Base-by-base conservation (phyloP, 2,113 vertebrate species). In the Meles meles region DNA sequence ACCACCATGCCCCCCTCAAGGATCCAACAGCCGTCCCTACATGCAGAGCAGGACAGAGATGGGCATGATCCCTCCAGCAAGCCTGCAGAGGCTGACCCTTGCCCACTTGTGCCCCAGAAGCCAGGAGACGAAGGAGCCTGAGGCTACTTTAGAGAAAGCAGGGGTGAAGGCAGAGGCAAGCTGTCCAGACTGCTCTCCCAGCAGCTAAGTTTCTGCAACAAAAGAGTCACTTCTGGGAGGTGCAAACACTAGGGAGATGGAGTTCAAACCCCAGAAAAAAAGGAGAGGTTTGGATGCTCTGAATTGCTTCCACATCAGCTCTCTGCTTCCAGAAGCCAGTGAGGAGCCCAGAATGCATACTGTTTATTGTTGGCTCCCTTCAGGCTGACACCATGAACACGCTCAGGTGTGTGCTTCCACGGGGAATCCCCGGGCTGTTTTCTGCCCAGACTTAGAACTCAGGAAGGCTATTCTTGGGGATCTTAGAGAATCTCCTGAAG, bases 111-210 rank as follows among this genome's bases (percentile, higher is more conserved):
- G 82, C 44, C 37, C 55, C 10, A 18, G 82, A 52, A 77, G 59
- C 67, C 34, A 39, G 31, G 44, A 74, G 39, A 34, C 3, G 0
- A 9, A 81, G 79, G 57, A 25, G 2, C 23, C 71, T 34, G 61
- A 11, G 0, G 3, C 12, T 6, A 0, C 0, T 12, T 29, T 3
- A 7, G 31, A 65, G 39, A 8, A 21, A 37, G 9, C 1, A 9
- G 2, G 21, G 17, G 17, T 23, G 67, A 65, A 0, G 31, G 76
- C 2, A 3, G 7, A 23, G 63, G 37, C 4, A 20, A 12, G 29
- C 63, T 11, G 47, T 0, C 59, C 25, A 4, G 59, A 27, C 88
- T 9, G 21, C 86, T 42, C 71, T 47, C 31, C 74, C 0, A 1
- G 65, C 0, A 8, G 7, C 63, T 2, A 25, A 21, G 23, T 39